Evolutionary conservation across 53 echinoderm and acorn worm species (phyloP), one percentile per base, ranked within the genome.

Genomic region (Glandiceps talaboti): DNA sequence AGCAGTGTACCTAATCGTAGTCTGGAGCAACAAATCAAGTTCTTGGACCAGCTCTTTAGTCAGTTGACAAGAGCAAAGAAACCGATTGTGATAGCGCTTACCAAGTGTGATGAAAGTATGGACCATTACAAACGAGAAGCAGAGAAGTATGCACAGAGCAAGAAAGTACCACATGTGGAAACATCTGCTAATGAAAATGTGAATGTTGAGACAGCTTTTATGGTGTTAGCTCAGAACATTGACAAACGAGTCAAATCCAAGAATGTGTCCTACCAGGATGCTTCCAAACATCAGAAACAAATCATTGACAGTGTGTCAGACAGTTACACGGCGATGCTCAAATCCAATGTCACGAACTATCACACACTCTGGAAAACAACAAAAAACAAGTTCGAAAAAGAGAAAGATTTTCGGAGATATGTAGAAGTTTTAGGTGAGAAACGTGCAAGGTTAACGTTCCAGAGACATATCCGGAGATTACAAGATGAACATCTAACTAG

Each of bases 201-300:
- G 30, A 95, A 95, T 33, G 92, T 95, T 31, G 89, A 92, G 28
- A 81, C 92, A 30, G 90, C 96, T 29, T 95, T 95, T 81, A 76
- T 87, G 14, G 84, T 82, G 12, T 79, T 95, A 1, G 90, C 90
- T 20, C 82, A 86, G 32, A 83, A 80, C 45, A 85, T 95, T n/a
- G 96, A 95, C 75, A 90, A 82, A 79, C 78, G 85, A 64, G 83
- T 88, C 75, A 86, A 77, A 28, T 88, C 89, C 27, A 84, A 81
- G 80, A 88, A 88, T 76, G 76, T 92, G 0, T 75, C 90, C 14
- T 95, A 88, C 77, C 28, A 73, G 26, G 85, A 81, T 1, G 96
- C 85, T 14, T 92, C 88, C 74, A 90, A 92, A 64, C 77, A 76
- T 25, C 90, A 88, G 33, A 88, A 88, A 74, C 87, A 87, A 33